Evolutionary conservation across 2,888 invertebrate genomes (phyloP).

Genomic region (Machimus rusticus): DNA sequence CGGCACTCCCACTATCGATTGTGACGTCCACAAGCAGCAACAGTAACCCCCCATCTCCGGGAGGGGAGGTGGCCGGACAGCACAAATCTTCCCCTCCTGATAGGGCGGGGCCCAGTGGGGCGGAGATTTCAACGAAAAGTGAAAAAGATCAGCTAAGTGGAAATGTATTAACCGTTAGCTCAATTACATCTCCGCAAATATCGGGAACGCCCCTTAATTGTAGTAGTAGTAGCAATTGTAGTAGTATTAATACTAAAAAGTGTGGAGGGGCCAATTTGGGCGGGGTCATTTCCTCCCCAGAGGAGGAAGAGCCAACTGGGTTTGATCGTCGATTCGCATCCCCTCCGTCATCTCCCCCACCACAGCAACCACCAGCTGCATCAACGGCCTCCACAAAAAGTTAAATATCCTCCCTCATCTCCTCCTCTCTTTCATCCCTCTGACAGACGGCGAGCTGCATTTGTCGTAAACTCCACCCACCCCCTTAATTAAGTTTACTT

Average conservation of each 20-base stretch:
- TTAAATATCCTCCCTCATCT: neutral
- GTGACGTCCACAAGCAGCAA: neutral
- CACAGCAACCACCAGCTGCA: neutral
- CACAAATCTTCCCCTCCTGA: neutral
- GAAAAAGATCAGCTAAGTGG: neutral
- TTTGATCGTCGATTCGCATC: neutral
- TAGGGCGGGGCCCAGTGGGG: too few relatives aligned
- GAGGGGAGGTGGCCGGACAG: neutral
- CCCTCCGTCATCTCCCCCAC: neutral
- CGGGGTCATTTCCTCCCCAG: too few relatives aligned
- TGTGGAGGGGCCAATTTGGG: too few relatives aligned
- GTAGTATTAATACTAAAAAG: too few relatives aligned
- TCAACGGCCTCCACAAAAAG: neutral
- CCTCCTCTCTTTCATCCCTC: too few relatives aligned
- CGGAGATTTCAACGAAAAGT: too few relatives aligned
- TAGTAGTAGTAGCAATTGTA: neutral
- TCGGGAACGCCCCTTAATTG: neutral
- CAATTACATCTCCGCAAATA: neutral
- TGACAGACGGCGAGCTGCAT: too few relatives aligned
- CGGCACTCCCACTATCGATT: neutral
- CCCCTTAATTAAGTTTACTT: neutral
- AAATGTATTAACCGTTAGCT: neutral
- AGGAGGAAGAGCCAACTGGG: neutral
- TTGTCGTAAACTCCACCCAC: neutral
- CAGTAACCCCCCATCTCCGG: neutral